phyloP scores from a whole-genome alignment of 2,797 vertebrate genomes.

The Lepidocolaptes lacrymiger region DNA sequence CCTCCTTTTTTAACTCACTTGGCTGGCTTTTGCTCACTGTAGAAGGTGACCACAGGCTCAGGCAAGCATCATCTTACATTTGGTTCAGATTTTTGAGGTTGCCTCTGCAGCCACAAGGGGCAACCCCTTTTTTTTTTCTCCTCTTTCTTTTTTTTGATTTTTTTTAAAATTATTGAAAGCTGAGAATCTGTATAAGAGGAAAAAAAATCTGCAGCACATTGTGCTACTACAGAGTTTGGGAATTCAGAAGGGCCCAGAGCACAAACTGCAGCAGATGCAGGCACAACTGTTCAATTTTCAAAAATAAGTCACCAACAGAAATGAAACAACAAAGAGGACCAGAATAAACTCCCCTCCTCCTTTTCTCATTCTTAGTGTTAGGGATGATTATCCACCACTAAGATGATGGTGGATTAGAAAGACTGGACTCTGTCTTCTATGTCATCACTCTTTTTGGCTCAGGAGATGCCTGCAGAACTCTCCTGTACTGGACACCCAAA shows the following conservation, averaged over 20 bases:
- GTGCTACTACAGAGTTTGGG: not conserved
- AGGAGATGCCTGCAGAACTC: not conserved
- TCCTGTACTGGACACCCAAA: not conserved
- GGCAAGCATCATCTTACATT: conserved; percentile 13
- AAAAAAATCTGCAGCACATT: not conserved
- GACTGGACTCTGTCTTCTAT: not conserved
- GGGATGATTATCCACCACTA: not conserved
- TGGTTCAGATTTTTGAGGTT: conserved; percentile 45
- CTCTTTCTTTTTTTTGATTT: not conserved
- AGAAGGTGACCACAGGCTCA: not conserved
- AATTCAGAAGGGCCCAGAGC: not conserved
- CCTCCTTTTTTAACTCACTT: not conserved
- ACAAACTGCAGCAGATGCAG: not conserved
- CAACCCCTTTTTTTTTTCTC: not conserved
- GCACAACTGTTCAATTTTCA: not conserved
- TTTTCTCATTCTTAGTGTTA: not conserved
- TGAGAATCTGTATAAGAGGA: not conserved
- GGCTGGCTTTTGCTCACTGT: not conserved
- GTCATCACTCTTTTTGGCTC: not conserved
- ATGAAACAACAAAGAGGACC: not conserved
- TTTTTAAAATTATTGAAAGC: conserved; percentile 10
- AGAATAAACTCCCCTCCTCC: not conserved
- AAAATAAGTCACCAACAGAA: not conserved
- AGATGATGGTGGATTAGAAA: not conserved
- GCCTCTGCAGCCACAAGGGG: conserved; percentile 11